Base-by-base conservation (phyloP, 37 sponge, comb jelly and placozoan species). In the Agelas oroides region DNA sequence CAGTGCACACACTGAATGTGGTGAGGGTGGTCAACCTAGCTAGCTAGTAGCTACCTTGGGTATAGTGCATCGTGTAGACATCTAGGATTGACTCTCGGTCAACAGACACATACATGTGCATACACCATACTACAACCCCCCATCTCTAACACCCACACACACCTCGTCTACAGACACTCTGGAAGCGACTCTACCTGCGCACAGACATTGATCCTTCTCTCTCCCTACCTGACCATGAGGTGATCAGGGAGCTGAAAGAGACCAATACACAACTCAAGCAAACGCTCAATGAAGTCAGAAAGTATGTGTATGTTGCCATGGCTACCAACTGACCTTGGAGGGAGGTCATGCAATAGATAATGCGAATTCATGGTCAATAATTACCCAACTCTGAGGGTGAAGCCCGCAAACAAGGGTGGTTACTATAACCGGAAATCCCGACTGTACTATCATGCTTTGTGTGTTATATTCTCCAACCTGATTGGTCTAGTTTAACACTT, bases 151-250 rank as follows among this genome's bases (percentile, higher is more conserved):
- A n/a, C n/a, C n/a, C n/a, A n/a, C n/a, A n/a, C n/a, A 46, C 46
- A 12, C 20, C 23, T 76, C 20, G 20, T 23, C 20, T 46, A 46
- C 24, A 73, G 75, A 70, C 70, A 2, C 63, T 87, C 6, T 87
- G 87, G 87, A 59, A 59, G 66, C 34, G 80, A 21, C 65, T 87
- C 37, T 87, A 87, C 34, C 55, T 87, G 18, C 60, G 84, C 13
- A 63, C 37, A 15, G 57, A 46, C 31, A 38, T 30, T 18, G 34
- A 76, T 41, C 34, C 39, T 0, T 18, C 39, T 0, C 71, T 77
- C 40, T 14, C 59, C 18, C 56, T 77, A 0, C 78, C 84, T 34
- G 27, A 35, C n/a, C 31, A 64, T 21, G 57, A 55, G 21, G 84
- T 55, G 23, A 18, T 83, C 46, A 24, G 24, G 1, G 30, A 31